Base-by-base conservation (phyloP, 2,113 vertebrate genomes). In the Poeciliopsis occidentalis region DNA sequence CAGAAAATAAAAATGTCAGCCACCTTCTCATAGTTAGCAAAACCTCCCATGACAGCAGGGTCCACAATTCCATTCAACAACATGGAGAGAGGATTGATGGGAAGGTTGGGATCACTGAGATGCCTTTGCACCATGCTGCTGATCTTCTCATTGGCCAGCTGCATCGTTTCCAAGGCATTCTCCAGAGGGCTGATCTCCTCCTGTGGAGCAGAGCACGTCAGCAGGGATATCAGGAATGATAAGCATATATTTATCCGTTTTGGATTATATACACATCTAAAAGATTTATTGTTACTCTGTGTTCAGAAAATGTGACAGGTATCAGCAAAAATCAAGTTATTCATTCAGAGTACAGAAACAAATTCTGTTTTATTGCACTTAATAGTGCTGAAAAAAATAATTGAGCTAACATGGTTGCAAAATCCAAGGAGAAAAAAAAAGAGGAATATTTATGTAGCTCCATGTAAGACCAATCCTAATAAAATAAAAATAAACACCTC, bases 121-220 rank as follows among this genome's bases (percentile, higher is more conserved):
- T 99, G 97, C 79, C 96, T 95, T 80, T 97, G 97, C n/a, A 99
- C 95, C 96, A 99, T 97, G 74, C 96, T 96, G 84, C 95, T 96
- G 91, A 99, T 97, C 94, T 97, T 99, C 67, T 99, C 98, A 0
- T 98, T 99, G 37, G 98, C 96, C 69, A 98, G 91, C 83, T 98
- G 97, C 98, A 99, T 99, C 3, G 98, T 99, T 73, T 99, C 98
- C 19, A 99, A 97, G 22, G 98, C 98, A 0, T 97, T 99, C 86
- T 99, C 97, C 94, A 99, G 91, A 0, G 98, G 98, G 68, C 98
- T 99, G 74, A 99, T 97, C 92, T 99, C 98, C 82, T 98, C 96
- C 98, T 99, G 74, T 1, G 69, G 26, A 19, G 27, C 60, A 69
- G 15, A 67, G 47, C 0, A 24, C 39, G 29, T 32, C n/a, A 12